Evolutionary conservation across 2,797 vertebrate genomes (phyloP), one percentile per base, ranked within the genome.

Genomic region (Florisuga fusca): DNA sequence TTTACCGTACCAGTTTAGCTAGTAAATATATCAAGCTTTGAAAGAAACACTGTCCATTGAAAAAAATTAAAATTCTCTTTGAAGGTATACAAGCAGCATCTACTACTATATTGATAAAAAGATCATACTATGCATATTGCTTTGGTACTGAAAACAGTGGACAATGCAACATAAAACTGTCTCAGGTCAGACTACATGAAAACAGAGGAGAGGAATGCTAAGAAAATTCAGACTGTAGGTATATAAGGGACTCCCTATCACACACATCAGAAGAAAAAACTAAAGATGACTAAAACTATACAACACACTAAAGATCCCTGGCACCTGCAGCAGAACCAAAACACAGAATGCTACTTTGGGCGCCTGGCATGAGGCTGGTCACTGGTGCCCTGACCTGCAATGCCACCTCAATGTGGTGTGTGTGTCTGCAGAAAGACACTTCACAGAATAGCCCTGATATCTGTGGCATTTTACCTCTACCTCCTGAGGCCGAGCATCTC

Each of bases 331-430:
- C 46, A 93, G 62, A 75, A 62, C 20, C 45, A 62, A 31, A 53
- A 53, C 9, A 55, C 1, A 0, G 22, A 84, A 50, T 1, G 6
- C 9, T 23, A 26, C 55, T 84, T 21, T 16, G 15, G 8, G 3
- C 16, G 48, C 8, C 11, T 55, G 34, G 38, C 55, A 55, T 5
- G 12, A 80, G 69, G 45, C 10, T 10, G 4, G 10, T 13, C 51
- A 48, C 4, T 0, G 1, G 6, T n/a, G 16, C 17, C 53, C 23
- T 23, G 36, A 76, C 26, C 10, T 8, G 33, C 54, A 61, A 25
- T 21, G 41, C 19, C 29, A 55, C 17, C 46, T 34, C 38, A 38
- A 16, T 2, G 68, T 38, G 58, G 50, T 72, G 31, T 62, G 46
- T 0, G 0, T 16, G 77, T 76, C 25, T 73, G 18, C 7, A 61